These are phyloP conservation scores for Crocidura indochinensis DNA, from an alignment of 2,797 vertebrate species.

Conservation along the genomic window DNA sequence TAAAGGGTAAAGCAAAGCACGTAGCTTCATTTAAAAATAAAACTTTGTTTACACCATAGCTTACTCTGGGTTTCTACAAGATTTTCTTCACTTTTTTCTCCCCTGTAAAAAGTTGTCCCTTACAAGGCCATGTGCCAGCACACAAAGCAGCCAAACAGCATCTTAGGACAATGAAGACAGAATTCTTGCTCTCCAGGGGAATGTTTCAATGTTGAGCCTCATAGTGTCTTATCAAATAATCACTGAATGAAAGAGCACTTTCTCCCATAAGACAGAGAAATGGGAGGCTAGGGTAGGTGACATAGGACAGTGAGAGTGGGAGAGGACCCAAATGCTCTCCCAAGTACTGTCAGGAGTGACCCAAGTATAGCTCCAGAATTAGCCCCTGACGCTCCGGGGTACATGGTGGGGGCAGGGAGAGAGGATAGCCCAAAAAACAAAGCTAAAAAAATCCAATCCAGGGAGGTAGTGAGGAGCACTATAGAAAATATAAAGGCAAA, in stretches of 20 bases:
- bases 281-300: neutral
- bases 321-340: conserved; percentile 14
- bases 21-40: conserved; percentile 59
- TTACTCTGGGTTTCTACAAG: conserved; percentile 21
- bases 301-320: neutral
- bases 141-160: conserved; percentile 54
- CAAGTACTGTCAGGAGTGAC: neutral
- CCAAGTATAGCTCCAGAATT: neutral
- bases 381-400: too few relatives aligned
- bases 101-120: neutral
- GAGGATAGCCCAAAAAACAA: too few relatives aligned
- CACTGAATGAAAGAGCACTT: conserved; percentile 78
- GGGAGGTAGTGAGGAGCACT: too few relatives aligned
- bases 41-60: neutral
- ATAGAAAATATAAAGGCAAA: too few relatives aligned
- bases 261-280: conserved; percentile 3
- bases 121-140: conserved; percentile 46
- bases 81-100: neutral
- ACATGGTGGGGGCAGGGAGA: too few relatives aligned
- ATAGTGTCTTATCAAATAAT: conserved; percentile 83
- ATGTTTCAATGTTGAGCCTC: conserved; percentile 79
- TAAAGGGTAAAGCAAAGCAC: conserved; percentile 37
- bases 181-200: neutral
- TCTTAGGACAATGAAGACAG: neutral
- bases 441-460: too few relatives aligned